Base-by-base conservation (phyloP, 1,140 invertebrate genomes). In the Ips typographus region DNA sequence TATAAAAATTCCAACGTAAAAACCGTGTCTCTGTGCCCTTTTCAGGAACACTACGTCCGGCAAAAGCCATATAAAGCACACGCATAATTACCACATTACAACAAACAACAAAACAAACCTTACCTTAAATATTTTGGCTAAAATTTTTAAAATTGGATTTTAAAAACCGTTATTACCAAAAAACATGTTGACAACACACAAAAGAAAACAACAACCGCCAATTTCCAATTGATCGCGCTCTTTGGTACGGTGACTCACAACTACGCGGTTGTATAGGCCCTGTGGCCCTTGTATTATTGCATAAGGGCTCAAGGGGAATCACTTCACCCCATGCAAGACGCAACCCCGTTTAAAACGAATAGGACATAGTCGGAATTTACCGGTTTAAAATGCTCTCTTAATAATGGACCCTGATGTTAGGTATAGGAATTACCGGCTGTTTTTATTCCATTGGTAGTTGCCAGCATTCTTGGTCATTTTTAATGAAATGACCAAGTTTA, bases 261-360 rank as follows among this genome's bases (percentile, higher is more conserved):
- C 55, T 53, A 60, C 57, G 53, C 67, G 52, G 38, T 57, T 47
- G 44, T 53, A 55, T 62, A 62, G 59, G 58, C 58, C 52, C 60
- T 39, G 44, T 42, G 51, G 53, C 61, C 61, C 53, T 69, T 57
- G 59, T 63, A 49, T 69, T 65, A 65, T 68, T 65, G 62, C 61
- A 65, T 65, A 70, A 70, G 68, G 63, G 61, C 61, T 65, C 43
- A 65, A 70, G 68, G 68, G 68, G 68, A 56, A 55, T 53, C 51
- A 52, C 49, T 44, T 70, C 68, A 70, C 68, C 68, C 68, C 44
- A 65, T 70, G 68, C 61, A 69, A 69, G 67, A 69, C 51, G 59
- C 59, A 65, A 70, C 68, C 68, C 68, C 68, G 68, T 52, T 65
- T 40, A 65, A 49, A 59, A 47, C 44, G 55, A 65, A 55, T 58